Base-by-base conservation (phyloP, 2,113 vertebrate species). In the Gopherus evgoodei region DNA sequence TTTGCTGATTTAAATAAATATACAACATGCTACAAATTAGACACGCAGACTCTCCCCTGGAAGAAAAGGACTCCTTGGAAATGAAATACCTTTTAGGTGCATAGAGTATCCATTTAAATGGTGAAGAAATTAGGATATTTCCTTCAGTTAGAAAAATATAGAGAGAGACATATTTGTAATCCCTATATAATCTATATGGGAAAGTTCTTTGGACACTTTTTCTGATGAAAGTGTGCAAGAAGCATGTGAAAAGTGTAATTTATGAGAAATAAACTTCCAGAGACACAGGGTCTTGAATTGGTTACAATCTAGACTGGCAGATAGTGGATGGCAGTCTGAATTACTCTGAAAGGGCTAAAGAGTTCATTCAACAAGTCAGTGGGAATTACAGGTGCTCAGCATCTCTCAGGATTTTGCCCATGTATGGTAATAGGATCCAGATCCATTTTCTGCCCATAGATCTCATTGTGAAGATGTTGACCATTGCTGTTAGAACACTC, bases 291-390 rank as follows among this genome's bases (percentile, higher is more conserved):
- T 52, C 59, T 94, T 76, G 78, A 85, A 1, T 42, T 16, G 87
- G 81, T 62, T 94, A 13, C 84, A 90, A 11, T 75, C 52, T 80
- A 44, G 75, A 8, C n/a, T 85, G 57, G 79, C 88, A 93, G 86
- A 16, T 72, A n/a, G 47, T 11, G 49, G 75, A 52, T 85, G 84
- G n/a, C 93, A 97, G 82, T 4, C 76, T 54, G 87, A 88, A 78
- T 6, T 92, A 90, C 87, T 56, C 93, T 81, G 50, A 27, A 12
- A 9, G 81, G 83, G 81, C 44, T 65, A 25, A 54, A 87, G 54
- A 86, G 90, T 83, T 90, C 35, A 3, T 31, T 62, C 56, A 5
- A 0, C 42, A 11, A 65, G 57, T 76, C 2, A 62, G 54, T 49
- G 81, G 14, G 44, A 87, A 65, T 53, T 89, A 5, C 14, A 17